A percentile compares a stretch with the other conserved stretches of the same genome.
Conservation (phyloP, 2,888 invertebrate genomes). For the Melolontha melolontha region DNA sequence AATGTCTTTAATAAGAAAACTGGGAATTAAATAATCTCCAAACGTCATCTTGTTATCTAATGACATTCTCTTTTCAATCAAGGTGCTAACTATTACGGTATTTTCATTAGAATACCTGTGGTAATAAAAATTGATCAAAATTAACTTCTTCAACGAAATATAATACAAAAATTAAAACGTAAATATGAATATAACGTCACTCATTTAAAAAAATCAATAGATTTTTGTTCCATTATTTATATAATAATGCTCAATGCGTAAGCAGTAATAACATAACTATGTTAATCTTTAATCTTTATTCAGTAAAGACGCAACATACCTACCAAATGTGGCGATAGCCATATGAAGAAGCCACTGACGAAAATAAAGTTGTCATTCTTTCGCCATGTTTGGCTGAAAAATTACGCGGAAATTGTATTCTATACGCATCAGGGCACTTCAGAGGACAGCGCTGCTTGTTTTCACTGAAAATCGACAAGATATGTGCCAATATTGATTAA, state of each 20-base stretch:
- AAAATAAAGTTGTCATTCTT: slow-evolving; percentile 49
- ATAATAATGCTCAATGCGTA: not conserved
- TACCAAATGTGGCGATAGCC: slow-evolving; percentile 26
- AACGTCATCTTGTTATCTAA: no score
- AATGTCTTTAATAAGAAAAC: no score
- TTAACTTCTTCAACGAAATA: no score
- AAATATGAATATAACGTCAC: no score
- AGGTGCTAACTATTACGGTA: no score
- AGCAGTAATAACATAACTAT: slow-evolving; percentile 21
- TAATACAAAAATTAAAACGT: no score
- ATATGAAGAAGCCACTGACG: slow-evolving; percentile 41
- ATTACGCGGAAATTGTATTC: slow-evolving; percentile 47
- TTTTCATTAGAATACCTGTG: no score
- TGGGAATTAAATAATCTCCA: no score
- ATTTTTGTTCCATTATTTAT: slow-evolving; percentile 10
- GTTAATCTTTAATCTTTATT: slow-evolving; percentile 29
- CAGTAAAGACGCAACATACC: slow-evolving; percentile 26
- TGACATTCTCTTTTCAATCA: no score
- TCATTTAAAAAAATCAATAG: not conserved
- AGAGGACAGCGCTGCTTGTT: slow-evolving; percentile 5
- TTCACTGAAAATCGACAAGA: slow-evolving; percentile 20
- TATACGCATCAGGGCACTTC: slow-evolving; percentile 47
- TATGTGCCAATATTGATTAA: slow-evolving; percentile 18
- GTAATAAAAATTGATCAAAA: no score
- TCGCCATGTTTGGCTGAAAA: slow-evolving; percentile 39